These are phyloP conservation scores for Drosophila santomea DNA, from an alignment of 1,140 invertebrate species.

Conservation along the genomic window DNA sequence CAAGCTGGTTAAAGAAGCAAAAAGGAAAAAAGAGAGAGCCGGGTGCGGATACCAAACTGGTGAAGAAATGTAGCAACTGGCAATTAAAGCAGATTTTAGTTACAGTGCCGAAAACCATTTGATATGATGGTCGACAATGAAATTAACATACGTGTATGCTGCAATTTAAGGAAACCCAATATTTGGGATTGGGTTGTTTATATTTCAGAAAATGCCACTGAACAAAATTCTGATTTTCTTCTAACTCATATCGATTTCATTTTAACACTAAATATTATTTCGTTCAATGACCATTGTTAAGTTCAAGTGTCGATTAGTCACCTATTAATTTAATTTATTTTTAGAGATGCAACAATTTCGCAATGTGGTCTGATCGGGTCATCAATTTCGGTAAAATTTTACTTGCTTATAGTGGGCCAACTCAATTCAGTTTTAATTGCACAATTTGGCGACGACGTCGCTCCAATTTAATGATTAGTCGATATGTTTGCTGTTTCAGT, in stretches of 20 bases:
- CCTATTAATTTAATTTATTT: neutral
- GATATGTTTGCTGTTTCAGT: constrained; percentile 53
- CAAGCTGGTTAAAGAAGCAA: constrained; percentile 15
- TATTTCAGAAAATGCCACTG: neutral
- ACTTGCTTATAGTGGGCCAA: neutral
- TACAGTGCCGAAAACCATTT: neutral
- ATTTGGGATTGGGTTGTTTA: neutral
- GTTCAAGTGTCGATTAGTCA: neutral
- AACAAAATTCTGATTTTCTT: neutral
- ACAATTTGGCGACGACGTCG: constrained; percentile 44
- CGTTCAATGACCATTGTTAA: too few species aligned
- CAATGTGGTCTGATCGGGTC: neutral
- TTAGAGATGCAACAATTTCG: neutral
- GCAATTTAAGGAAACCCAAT: neutral
- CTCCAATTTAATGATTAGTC: constrained; percentile 43
- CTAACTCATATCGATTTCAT: too few species aligned
- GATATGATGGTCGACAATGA: neutral
- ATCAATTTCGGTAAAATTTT: constrained; percentile 5
- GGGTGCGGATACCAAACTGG: constrained; percentile 10
- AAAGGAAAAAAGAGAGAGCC: neutral
- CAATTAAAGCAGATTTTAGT: constrained; percentile 3
- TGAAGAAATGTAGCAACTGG: constrained; percentile 16
- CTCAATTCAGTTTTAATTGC: constrained; percentile 71
- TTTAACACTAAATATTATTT: too few species aligned
- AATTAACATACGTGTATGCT: neutral